Evolutionary conservation across 2,113 vertebrate species (phyloP).

Genomic region (Saccopteryx leptura): DNA sequence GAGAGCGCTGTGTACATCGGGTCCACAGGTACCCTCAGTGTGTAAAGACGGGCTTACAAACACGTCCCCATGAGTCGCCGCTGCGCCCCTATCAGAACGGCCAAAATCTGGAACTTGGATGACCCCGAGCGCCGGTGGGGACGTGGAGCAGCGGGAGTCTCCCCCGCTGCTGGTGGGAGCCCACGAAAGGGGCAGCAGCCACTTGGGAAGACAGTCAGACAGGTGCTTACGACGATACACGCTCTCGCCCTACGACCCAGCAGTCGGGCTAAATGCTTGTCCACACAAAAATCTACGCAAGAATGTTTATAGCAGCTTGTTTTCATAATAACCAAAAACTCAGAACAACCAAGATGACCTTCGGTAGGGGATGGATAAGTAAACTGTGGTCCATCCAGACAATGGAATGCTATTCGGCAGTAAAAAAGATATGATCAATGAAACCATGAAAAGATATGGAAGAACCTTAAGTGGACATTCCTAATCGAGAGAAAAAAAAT

Average conservation of each 20-base stretch:
- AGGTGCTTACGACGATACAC: neutral
- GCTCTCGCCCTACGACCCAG: accelerated
- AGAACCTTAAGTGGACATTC: neutral
- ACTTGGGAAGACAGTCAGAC: accelerated
- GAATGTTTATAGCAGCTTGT: neutral
- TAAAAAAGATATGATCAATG: neutral
- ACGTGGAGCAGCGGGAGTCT: accelerated
- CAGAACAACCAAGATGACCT: neutral
- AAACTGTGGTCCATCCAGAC: neutral
- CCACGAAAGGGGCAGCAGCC: accelerated
- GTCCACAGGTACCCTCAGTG: neutral
- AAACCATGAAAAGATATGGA: neutral
- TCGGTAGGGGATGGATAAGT: neutral
- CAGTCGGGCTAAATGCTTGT: neutral
- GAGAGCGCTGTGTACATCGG: neutral
- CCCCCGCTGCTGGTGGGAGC: accelerated
- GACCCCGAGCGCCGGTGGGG: accelerated
- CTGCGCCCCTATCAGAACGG: accelerated
- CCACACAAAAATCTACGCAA: neutral
- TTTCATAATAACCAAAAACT: neutral
- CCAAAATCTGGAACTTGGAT: neutral
- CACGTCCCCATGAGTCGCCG: accelerated
- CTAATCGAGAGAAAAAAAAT: neutral
- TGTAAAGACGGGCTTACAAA: neutral
- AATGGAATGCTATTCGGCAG: too few relatives aligned